Evolutionary conservation across 2,113 vertebrate genomes (phyloP).

Genomic region (Periophthalmus modestus): DNA sequence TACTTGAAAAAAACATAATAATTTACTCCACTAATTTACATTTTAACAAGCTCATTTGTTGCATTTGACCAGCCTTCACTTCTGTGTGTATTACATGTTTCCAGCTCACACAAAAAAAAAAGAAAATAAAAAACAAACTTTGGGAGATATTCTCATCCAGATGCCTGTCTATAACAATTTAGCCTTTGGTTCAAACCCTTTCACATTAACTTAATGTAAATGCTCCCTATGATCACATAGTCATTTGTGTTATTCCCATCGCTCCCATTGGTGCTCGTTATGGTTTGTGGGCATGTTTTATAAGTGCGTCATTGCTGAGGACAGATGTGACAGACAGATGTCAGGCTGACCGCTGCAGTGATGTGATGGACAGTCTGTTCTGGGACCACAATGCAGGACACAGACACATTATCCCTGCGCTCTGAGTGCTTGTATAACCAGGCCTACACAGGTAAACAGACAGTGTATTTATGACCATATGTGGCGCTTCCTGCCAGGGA

Average conservation of each 20-base stretch:
- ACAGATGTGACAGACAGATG: slow-evolving; percentile 64
- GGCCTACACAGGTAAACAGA: not conserved
- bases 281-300: not conserved
- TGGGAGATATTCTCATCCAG: not conserved
- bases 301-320: slow-evolving; percentile 12
- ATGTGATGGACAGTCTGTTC: slow-evolving; percentile 45
- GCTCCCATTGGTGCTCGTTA: not conserved
- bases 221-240: not conserved
- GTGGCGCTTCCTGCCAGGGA: slow-evolving; percentile 29
- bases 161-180: not conserved
- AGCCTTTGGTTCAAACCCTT: not conserved
- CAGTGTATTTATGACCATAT: not conserved
- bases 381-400: slow-evolving; percentile 37
- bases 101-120: not conserved
- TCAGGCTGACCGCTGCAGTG: slow-evolving; percentile 20
- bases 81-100: no score
- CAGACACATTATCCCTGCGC: slow-evolving; percentile 13
- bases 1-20: no score
- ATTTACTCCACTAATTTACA: no score
- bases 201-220: not conserved
- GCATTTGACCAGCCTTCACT: no score
- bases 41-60: no score
- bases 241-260: not conserved
- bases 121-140: not conserved
- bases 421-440: slow-evolving; percentile 20